A percentile compares a stretch with the other conserved stretches of the same genome.
Conservation (phyloP, 23 tunicate genomes). For the Halocynthia aurantium region DNA sequence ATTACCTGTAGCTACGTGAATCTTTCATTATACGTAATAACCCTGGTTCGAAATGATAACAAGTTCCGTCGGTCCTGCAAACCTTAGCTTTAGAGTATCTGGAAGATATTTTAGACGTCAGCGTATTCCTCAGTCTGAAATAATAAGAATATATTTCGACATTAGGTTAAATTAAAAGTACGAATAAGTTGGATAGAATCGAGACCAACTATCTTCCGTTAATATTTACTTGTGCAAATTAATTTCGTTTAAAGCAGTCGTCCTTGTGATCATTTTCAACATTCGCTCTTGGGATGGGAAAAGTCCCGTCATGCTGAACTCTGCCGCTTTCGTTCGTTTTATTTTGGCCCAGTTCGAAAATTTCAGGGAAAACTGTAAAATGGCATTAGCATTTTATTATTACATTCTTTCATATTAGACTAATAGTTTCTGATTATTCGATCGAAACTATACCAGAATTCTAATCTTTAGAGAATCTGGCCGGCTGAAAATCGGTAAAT, state of each 20-base stretch:
- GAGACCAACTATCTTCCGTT: too few relatives aligned
- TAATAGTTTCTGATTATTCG: too few relatives aligned
- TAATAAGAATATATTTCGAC: too few relatives aligned
- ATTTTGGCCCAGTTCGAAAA: conserved; percentile 9
- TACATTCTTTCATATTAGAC: too few relatives aligned
- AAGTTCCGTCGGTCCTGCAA: conserved; percentile 28
- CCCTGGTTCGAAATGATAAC: conserved; percentile 73
- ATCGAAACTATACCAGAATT: too few relatives aligned
- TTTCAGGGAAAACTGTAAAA: conserved; percentile 2
- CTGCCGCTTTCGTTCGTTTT: conserved; percentile 1
- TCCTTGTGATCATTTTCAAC: conserved; percentile 4
- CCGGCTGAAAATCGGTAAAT: too few relatives aligned
- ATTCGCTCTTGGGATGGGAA: not conserved
- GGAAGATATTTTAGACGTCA: conserved; percentile 8
- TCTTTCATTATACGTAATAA: conserved; percentile 30
- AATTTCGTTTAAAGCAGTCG: conserved; percentile 13
- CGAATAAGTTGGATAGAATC: too few relatives aligned
- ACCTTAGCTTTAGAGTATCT: conserved; percentile 67
- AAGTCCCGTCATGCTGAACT: conserved; percentile 5
- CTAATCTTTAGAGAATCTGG: too few relatives aligned
- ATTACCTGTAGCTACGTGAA: conserved; percentile 57
- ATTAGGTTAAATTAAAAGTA: too few relatives aligned
- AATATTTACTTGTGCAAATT: not conserved
- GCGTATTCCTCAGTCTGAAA: too few relatives aligned
- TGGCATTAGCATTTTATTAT: too few relatives aligned